Percentiles rank a stretch among this genome's conserved stretches.
Evolutionary conservation across 2,113 vertebrate genomes (phyloP).

Genomic region (Apaloderma vittatum): DNA sequence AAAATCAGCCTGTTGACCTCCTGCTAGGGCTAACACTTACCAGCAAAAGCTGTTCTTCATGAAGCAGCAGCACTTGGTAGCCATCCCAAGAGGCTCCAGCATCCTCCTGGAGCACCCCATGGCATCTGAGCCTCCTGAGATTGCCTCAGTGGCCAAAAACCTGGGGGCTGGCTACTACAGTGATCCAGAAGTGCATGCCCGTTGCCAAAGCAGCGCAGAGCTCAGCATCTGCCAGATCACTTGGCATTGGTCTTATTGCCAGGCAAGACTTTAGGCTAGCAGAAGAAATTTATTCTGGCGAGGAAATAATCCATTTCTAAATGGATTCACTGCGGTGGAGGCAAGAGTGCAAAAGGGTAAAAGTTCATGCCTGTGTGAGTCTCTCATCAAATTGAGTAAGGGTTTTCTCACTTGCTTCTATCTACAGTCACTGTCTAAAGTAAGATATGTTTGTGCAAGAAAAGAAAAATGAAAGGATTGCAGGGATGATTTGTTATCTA

Average conservation of each 20-base stretch:
- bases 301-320: neutral
- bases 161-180: neutral
- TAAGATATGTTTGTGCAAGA: neutral
- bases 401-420: neutral
- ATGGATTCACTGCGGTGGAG: neutral
- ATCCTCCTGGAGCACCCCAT: neutral
- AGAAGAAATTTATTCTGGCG: neutral
- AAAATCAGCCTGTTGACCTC: conserved; percentile 3
- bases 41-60: neutral
- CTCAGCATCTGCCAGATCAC: neutral
- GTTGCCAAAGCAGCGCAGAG: neutral
- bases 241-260: neutral
- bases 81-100: neutral
- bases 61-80: neutral
- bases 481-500: neutral
- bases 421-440: neutral
- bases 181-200: neutral
- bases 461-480: neutral
- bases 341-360: neutral
- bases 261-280: neutral
- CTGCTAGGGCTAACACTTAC: neutral
- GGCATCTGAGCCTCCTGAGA: neutral
- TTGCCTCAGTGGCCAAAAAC: neutral
- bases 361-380: neutral
- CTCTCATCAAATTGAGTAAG: rapidly evolving